Evolutionary conservation across 2,888 invertebrate genomes (phyloP).

Genomic region (Diogma glabrata): DNA sequence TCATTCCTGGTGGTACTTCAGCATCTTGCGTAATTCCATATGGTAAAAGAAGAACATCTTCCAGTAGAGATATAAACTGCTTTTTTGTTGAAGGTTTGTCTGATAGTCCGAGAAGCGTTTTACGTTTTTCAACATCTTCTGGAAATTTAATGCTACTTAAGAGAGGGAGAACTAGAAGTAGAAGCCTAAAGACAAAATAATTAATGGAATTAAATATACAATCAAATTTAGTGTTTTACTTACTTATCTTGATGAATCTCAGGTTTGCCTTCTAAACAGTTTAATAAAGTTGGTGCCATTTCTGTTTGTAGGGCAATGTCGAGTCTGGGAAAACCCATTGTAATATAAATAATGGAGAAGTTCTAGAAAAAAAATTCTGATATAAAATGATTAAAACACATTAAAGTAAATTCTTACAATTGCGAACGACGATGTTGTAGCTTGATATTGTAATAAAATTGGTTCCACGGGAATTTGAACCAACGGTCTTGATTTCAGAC

Average conservation of each 20-base stretch:
- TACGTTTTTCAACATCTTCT: slow-evolving; percentile 48
- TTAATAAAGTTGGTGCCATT: slow-evolving; percentile 61
- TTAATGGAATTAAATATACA: slow-evolving; percentile 9
- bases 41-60: slow-evolving; percentile 73
- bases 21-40: slow-evolving; percentile 46
- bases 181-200: slow-evolving; percentile 44
- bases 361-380: slow-evolving; percentile 51
- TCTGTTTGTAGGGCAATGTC: slow-evolving; percentile 60
- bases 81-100: slow-evolving; percentile 48
- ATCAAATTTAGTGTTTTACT: slow-evolving; percentile 21
- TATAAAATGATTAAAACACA: slow-evolving; percentile 30
- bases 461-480: slow-evolving; percentile 81
- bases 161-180: slow-evolving; percentile 69
- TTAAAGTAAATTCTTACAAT: slow-evolving; percentile 44
- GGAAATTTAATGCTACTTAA: slow-evolving; percentile 56
- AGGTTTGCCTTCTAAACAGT: slow-evolving; percentile 69
- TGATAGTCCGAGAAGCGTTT: slow-evolving; percentile 54
- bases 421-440: slow-evolving; percentile 55
- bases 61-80: slow-evolving; percentile 57
- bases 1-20: slow-evolving; percentile 63
- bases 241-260: slow-evolving; percentile 75
- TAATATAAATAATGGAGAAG: slow-evolving; percentile 87
- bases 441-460: slow-evolving; percentile 67
- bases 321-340: slow-evolving; percentile 79
- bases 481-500: slow-evolving; percentile 70